phyloP scores from a whole-genome alignment of 1,140 invertebrate species.

The Aradophagus sp. region DNA sequence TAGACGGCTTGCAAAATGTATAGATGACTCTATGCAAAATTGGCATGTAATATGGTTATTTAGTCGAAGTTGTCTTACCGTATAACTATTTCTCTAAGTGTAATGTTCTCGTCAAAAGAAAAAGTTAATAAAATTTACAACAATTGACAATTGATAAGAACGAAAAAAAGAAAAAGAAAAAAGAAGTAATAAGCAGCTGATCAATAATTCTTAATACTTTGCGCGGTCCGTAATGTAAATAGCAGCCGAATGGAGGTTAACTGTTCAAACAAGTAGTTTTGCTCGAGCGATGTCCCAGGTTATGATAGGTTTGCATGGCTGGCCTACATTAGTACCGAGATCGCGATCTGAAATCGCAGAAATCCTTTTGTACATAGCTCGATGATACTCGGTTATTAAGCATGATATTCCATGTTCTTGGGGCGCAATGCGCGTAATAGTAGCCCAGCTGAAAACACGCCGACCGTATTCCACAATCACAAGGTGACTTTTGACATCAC shows the following conservation, averaged over 20 bases:
- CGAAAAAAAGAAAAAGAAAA: too few relatives aligned
- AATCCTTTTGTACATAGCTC: constrained; percentile 53
- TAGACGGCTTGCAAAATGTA: too few relatives aligned
- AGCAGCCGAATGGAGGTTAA: constrained; percentile 53
- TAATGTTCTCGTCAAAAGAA: too few relatives aligned
- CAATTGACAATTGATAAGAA: too few relatives aligned
- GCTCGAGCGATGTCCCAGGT: constrained; percentile 65
- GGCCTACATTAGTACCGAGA: constrained; percentile 66
- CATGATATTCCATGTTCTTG: constrained; percentile 37
- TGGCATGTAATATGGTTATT: too few relatives aligned
- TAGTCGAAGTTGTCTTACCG: too few relatives aligned
- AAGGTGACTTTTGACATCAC: constrained; percentile 50
- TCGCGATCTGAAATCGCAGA: constrained; percentile 61
- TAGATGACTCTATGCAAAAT: too few relatives aligned
- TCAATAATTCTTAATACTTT: too few relatives aligned
- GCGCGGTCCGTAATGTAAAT: constrained; percentile 46
- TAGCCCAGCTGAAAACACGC: constrained; percentile 15
- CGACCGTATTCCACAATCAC: constrained; percentile 32
- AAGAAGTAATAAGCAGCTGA: too few relatives aligned
- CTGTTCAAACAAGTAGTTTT: constrained; percentile 65
- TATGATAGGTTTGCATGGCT: constrained; percentile 73
- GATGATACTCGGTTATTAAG: constrained; percentile 61
- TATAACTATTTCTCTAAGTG: too few relatives aligned
- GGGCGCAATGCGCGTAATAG: constrained; percentile 36
- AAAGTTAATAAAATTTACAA: too few relatives aligned